Evolutionary conservation across 2,797 vertebrate species (phyloP), one percentile per base, ranked within the genome.

Genomic region (Pyrocephalus nanus): DNA sequence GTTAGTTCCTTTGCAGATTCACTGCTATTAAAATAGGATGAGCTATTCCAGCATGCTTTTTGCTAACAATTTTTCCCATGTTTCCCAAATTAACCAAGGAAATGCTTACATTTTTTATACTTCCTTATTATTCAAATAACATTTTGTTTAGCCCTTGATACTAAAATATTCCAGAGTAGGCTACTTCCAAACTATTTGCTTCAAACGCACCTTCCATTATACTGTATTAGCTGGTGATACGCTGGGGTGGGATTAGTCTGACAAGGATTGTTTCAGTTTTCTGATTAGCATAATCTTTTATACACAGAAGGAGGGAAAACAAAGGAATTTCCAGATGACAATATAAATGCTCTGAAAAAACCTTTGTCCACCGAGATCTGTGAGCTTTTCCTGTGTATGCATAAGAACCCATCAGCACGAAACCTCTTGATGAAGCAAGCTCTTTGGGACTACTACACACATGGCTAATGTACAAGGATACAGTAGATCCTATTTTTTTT

Each of bases 261-360:
- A 86, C 70, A 93, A 78, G 25, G 69, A 77, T 30, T 92, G 62
- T 50, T 90, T 94, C 38, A 64, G 62, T 40, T 89, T 73, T 62
- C 77, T 74, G 55, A 92, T 88, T 95, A 93, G 74, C 67, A 83
- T 80, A 90, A 88, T 86, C 66, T 90, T 96, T 92, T 88, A 71
- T 40, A 82, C n/a, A 90, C 23, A 94, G 65, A 82, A 85, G 51
- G 43, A 91, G 42, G 32, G 47, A 92, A 93, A 96, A 88, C 34
- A 93, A 90, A 85, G 87, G 70, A 89, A 90, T 94, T 95, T 95
- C 55, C 78, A 86, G 61, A 75, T 53, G 67, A 92, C 58, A 84
- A 19, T 58, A 55, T 34, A 94, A 94, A 83, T 36, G 30, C 58
- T 91, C 65, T 70, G 34, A 61, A 81, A 87, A 78, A 90, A 85